phyloP scores from a whole-genome alignment of 1,140 invertebrate genomes.

The Dolichoris vasculosae region DNA sequence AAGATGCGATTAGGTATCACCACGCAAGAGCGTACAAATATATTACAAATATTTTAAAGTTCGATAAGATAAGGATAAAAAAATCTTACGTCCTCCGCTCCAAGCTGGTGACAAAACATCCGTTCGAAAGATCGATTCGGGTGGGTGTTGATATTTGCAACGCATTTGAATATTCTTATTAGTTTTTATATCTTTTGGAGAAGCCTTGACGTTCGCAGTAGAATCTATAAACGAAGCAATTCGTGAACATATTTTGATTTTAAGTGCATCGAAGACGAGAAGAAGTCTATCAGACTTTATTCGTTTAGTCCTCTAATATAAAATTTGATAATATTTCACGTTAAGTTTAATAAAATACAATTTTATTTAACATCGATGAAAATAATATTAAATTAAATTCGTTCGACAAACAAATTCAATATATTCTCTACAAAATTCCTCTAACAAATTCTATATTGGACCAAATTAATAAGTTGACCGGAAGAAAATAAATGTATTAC shows the following conservation, averaged over 20 bases:
- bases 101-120: conserved; percentile 69
- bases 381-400: no score
- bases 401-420: no score
- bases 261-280: neutral
- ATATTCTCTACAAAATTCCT: no score
- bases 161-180: conserved; percentile 72
- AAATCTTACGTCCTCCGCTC: conserved; percentile 62
- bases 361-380: no score
- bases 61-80: conserved; percentile 4
- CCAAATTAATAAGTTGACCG: no score
- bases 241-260: neutral
- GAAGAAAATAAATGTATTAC: no score
- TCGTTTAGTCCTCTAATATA: no score
- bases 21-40: neutral
- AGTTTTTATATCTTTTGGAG: conserved; percentile 70
- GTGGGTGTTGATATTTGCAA: conserved; percentile 66
- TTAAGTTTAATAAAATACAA: no score
- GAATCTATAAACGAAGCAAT: conserved; percentile 61
- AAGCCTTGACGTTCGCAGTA: conserved; percentile 63
- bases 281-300: neutral
- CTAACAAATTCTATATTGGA: no score
- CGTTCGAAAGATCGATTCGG: conserved; percentile 64
- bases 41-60: neutral
- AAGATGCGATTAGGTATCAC: conserved; percentile 6
- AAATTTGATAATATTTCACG: no score